Evolutionary conservation across 1,140 invertebrate species (phyloP).

Genomic region (Diuraphis noxia): DNA sequence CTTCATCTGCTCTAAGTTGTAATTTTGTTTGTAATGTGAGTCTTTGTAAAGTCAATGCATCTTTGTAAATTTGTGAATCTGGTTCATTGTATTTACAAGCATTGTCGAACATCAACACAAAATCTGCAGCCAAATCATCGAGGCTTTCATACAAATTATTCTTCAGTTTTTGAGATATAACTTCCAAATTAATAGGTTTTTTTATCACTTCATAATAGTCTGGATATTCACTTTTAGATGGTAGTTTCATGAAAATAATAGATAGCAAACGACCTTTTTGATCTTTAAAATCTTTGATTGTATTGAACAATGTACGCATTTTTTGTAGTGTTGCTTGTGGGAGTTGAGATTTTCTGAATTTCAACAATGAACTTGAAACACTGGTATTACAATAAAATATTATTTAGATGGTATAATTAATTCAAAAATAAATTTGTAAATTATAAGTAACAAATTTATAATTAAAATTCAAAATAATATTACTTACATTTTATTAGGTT

Average conservation of each 20-base stretch:
- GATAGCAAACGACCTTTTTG: slow-evolving; percentile 84
- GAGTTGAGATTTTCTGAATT: slow-evolving; percentile 48
- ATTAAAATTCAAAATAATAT: background rate
- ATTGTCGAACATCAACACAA: slow-evolving; percentile 98
- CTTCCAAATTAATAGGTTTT: slow-evolving; percentile 95
- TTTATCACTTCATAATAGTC: slow-evolving; percentile 99
- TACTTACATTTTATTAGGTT: slow-evolving; percentile 52
- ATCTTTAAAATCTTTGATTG: slow-evolving; percentile 87
- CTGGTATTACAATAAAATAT: slow-evolving; percentile 27
- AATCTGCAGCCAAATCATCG: slow-evolving; percentile 89
- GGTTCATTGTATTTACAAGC: slow-evolving; percentile 99
- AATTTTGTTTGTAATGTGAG: slow-evolving; percentile 92
- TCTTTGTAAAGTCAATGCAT: slow-evolving; percentile 90
- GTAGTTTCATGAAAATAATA: slow-evolving; percentile 91
- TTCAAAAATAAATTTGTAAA: background rate
- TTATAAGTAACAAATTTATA: too few relatives aligned
- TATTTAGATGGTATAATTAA: background rate
- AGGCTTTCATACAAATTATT: slow-evolving; percentile 75
- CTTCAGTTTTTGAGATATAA: slow-evolving; percentile 84
- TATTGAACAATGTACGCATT: slow-evolving; percentile 84
- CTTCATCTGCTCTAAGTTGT: slow-evolving; percentile 82
- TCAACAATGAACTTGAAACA: slow-evolving; percentile 47
- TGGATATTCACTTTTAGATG: slow-evolving; percentile 92
- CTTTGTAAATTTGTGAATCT: slow-evolving; percentile 98
- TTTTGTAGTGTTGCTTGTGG: slow-evolving; percentile 64